phyloP scores from a whole-genome alignment of 2,888 invertebrate genomes.

The Cheilosia urbana region DNA sequence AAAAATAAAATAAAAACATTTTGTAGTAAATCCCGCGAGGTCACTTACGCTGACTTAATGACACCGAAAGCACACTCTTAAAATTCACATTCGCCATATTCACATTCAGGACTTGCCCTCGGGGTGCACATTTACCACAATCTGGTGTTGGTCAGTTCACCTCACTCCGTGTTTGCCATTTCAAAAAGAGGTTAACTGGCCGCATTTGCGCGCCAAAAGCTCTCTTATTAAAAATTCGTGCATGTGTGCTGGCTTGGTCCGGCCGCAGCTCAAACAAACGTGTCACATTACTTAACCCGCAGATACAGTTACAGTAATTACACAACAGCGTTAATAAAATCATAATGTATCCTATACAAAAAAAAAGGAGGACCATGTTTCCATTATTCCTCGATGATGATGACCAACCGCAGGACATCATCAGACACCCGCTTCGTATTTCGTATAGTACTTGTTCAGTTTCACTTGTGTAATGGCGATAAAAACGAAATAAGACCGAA shows the following conservation, averaged over 20 bases:
- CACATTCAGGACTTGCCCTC: background rate
- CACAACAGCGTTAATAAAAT: constrained; percentile 67
- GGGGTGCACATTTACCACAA: constrained; percentile 4
- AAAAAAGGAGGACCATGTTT: constrained; percentile 14
- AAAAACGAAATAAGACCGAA: constrained; percentile 44
- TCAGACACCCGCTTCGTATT: background rate
- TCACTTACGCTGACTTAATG: constrained; percentile 27
- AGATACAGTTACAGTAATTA: constrained; percentile 67
- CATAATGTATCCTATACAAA: constrained; percentile 44
- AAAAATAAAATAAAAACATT: background rate
- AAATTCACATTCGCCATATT: constrained; percentile 4
- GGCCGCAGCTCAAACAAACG: background rate
- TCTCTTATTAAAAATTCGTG: constrained; percentile 28
- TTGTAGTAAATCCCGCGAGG: constrained; percentile 28
- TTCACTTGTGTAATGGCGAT: constrained; percentile 55
- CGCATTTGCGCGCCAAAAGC: constrained; percentile 14
- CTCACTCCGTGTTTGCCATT: background rate
- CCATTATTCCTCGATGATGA: constrained; percentile 35
- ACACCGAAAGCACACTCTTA: background rate
- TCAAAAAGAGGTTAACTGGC: constrained; percentile 22
- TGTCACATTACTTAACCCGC: constrained; percentile 62
- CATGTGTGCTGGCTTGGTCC: constrained; percentile 2
- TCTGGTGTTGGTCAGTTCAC: constrained; percentile 17
- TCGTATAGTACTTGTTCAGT: background rate
- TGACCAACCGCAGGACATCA: constrained; percentile 31